A percentile compares a stretch with the other conserved stretches of the same genome.
phyloP scores from a whole-genome alignment of 2,888 invertebrate species.

The Xestia rhomboidea region DNA sequence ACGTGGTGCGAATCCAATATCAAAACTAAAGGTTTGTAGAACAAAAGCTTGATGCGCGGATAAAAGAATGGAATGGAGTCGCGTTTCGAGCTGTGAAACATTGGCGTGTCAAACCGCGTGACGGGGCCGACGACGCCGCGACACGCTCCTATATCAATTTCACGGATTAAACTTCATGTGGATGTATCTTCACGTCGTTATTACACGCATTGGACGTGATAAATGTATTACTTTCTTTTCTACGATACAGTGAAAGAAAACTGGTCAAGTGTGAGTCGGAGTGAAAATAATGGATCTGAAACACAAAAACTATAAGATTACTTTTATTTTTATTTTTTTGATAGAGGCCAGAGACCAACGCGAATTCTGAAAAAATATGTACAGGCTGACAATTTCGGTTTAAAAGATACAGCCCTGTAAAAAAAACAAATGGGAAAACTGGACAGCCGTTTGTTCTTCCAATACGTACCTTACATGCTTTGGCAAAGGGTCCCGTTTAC shows the following conservation, averaged over 20 bases:
- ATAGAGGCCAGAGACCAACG: not conserved
- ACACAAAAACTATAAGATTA: not conserved
- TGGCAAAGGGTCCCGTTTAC: not conserved
- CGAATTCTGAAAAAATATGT: not conserved
- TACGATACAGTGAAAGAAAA: not conserved
- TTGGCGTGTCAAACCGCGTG: conserved; percentile 80
- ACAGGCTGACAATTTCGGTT: too few relatives aligned
- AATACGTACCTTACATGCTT: not conserved
- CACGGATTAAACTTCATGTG: conserved; percentile 72
- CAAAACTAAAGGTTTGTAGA: conserved; percentile 79
- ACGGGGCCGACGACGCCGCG: conserved; percentile 70
- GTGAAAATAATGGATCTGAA: not conserved
- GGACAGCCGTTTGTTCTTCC: not conserved
- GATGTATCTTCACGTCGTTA: conserved; percentile 56
- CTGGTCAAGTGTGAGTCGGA: not conserved
- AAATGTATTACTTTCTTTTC: conserved; percentile 30
- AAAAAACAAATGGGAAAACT: not conserved
- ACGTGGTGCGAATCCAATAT: conserved; percentile 78
- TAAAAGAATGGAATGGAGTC: conserved; percentile 78
- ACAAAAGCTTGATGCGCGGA: conserved; percentile 81
- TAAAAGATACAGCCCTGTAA: not conserved
- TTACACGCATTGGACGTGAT: conserved; percentile 55
- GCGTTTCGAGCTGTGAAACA: conserved; percentile 78
- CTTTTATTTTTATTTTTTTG: not conserved
- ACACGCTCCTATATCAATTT: conserved; percentile 80